These are phyloP conservation scores for Hydrozoanthus tunicans DNA, from an alignment of 64 coral and sea anemone species.

Conservation along the genomic window DNA sequence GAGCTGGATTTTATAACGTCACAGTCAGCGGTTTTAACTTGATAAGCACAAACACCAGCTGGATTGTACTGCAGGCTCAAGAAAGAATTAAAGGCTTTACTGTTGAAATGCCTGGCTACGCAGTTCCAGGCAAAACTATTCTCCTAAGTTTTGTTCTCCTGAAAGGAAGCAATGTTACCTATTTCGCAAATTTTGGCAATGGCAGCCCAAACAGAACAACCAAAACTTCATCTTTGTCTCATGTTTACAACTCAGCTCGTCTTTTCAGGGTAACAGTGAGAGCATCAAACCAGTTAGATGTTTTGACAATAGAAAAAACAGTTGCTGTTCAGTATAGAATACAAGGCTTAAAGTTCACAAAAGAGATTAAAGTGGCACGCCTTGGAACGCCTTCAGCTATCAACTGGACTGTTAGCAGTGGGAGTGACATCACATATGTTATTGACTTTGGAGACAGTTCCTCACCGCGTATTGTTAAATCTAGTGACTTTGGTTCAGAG, in stretches of 20 bases:
- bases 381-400: conserved; percentile 3
- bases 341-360: conserved; percentile 50
- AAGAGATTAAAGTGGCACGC: not conserved
- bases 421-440: conserved; percentile 68
- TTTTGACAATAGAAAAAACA: conserved; percentile 18
- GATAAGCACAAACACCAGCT: conserved; percentile 58
- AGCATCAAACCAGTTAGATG: conserved; percentile 77
- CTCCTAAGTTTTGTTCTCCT: conserved; percentile 2
- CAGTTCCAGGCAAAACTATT: conserved; percentile 7
- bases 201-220: conserved; percentile 32
- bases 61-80: conserved; percentile 62
- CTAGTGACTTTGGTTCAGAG: not conserved
- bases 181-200: conserved; percentile 68
- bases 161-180: conserved; percentile 65
- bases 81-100: conserved; percentile 62
- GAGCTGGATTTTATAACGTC: conserved; percentile 34
- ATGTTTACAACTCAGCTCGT: conserved; percentile 18
- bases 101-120: conserved; percentile 2
- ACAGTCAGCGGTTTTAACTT: conserved; percentile 59
- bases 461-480: not conserved
- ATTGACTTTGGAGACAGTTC: conserved; percentile 63
- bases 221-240: not conserved
- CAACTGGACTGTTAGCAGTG: conserved; percentile 63
- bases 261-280: conserved; percentile 29
- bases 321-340: conserved; percentile 64